Conservation (phyloP, 1,140 invertebrate genomes). For the Mactra quadrangularis region DNA sequence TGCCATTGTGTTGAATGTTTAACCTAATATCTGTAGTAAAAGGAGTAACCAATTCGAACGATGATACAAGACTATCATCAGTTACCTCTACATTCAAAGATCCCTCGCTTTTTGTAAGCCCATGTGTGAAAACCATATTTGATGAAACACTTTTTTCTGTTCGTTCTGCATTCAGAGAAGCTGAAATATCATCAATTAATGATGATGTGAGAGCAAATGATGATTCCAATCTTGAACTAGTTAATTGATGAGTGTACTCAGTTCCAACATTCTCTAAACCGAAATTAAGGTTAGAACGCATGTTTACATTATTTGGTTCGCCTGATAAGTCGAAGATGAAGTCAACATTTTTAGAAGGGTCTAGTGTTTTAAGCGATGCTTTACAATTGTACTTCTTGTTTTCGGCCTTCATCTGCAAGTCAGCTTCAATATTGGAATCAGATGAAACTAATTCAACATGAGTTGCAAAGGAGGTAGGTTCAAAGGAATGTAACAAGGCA, state of each 20-base stretch:
- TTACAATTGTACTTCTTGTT: neutral
- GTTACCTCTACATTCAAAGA: neutral
- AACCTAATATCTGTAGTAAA: neutral
- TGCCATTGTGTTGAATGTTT: constrained; percentile 3
- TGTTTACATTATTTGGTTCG: neutral
- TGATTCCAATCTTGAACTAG: neutral
- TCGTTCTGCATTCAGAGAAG: neutral
- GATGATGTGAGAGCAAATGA: constrained; percentile 2
- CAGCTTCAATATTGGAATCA: constrained; percentile 19
- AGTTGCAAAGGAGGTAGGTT: neutral
- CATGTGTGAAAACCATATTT: neutral
- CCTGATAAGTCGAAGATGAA: neutral
- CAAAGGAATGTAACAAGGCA: constrained; percentile 1
- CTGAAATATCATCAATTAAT: neutral
- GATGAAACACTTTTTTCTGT: neutral
- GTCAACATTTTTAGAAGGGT: neutral
- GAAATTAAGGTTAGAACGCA: neutral
- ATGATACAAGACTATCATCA: neutral
- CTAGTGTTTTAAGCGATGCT: neutral
- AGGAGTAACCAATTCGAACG: neutral
- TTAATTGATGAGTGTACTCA: neutral
- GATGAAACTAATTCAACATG: neutral
- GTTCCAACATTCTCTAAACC: constrained; percentile 10
- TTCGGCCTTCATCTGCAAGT: neutral
- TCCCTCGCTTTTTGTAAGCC: neutral